Conservation (phyloP, 1,140 invertebrate genomes). For the Oreohelix idahoensis region DNA sequence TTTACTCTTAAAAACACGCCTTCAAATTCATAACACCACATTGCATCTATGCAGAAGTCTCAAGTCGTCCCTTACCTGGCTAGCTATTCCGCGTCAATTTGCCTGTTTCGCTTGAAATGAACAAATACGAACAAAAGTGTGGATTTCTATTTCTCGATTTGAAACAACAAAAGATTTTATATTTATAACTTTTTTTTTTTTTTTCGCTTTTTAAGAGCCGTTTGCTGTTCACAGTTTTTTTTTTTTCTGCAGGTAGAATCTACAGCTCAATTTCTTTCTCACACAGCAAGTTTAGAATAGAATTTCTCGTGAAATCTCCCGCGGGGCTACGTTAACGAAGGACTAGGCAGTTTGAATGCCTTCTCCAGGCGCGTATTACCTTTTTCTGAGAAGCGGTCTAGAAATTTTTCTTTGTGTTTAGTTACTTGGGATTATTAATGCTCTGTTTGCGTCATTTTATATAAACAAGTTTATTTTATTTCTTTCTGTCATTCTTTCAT, state of each 20-base stretch:
- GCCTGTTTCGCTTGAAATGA: too few species aligned
- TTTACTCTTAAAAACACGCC: too few species aligned
- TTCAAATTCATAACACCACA: too few species aligned
- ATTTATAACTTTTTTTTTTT: not conserved
- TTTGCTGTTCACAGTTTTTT: not conserved
- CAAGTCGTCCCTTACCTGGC: too few species aligned
- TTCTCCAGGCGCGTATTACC: not conserved
- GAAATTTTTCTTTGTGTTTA: slow-evolving; percentile 4
- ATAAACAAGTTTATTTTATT: not conserved
- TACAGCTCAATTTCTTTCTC: not conserved
- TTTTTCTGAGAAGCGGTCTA: not conserved
- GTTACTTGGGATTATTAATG: not conserved
- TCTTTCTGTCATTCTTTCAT: not conserved
- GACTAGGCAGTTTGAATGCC: not conserved
- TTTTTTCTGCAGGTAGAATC: too few species aligned
- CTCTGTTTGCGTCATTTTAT: slow-evolving; percentile 8
- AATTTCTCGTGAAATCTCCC: not conserved
- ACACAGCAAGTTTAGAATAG: not conserved
- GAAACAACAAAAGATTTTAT: not conserved
- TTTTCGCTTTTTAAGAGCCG: too few species aligned
- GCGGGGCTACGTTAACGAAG: not conserved
- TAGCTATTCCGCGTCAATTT: too few species aligned
- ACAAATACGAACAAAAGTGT: too few species aligned
- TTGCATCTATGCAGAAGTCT: too few species aligned
- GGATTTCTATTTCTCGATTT: too few species aligned